A percentile compares a stretch with the other conserved stretches of the same genome.
phyloP scores from a whole-genome alignment of 1,140 invertebrate species.

The Pseudomyrmex flavicornis region DNA sequence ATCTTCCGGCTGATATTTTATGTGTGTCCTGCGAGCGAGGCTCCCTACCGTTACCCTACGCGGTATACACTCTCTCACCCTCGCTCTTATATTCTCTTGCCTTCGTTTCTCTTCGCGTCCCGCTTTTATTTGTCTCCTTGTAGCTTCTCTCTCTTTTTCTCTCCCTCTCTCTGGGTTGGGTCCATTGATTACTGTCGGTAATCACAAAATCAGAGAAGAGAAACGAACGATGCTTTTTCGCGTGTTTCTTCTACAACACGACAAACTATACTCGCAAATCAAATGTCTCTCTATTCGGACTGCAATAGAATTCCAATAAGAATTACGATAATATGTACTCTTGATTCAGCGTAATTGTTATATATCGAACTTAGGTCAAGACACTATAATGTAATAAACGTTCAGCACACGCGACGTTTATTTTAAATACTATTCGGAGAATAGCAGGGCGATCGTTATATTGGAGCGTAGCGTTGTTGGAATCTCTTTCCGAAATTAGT shows the following conservation, averaged over 20 bases:
- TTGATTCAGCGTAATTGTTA: not conserved
- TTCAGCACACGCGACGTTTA: not conserved
- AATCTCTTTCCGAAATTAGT: conserved; percentile 33
- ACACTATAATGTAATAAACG: conserved; percentile 1
- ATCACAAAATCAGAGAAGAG: conserved; percentile 33
- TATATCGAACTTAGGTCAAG: not conserved
- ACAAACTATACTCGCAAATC: conserved; percentile 30
- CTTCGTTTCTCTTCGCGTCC: conserved; percentile 43
- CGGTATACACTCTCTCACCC: conserved; percentile 31
- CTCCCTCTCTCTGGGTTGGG: conserved; percentile 14
- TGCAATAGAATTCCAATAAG: not conserved
- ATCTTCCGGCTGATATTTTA: conserved; percentile 79
- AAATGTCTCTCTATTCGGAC: not conserved
- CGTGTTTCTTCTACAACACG: not conserved
- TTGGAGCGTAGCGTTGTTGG: too few relatives aligned
- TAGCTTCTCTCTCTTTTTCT: conserved; percentile 19
- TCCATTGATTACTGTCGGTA: conserved; percentile 48
- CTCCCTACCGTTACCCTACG: conserved; percentile 56
- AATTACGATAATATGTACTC: not conserved
- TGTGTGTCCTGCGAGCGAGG: conserved; percentile 72
- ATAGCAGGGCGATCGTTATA: too few relatives aligned
- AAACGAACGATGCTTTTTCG: not conserved
- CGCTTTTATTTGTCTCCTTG: conserved; percentile 43
- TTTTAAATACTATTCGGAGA: too few relatives aligned
- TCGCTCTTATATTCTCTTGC: conserved; percentile 24